Evolutionary conservation across 2,113 vertebrate genomes (phyloP), one percentile per base, ranked within the genome.

Genomic region (Salvelinus fontinalis): DNA sequence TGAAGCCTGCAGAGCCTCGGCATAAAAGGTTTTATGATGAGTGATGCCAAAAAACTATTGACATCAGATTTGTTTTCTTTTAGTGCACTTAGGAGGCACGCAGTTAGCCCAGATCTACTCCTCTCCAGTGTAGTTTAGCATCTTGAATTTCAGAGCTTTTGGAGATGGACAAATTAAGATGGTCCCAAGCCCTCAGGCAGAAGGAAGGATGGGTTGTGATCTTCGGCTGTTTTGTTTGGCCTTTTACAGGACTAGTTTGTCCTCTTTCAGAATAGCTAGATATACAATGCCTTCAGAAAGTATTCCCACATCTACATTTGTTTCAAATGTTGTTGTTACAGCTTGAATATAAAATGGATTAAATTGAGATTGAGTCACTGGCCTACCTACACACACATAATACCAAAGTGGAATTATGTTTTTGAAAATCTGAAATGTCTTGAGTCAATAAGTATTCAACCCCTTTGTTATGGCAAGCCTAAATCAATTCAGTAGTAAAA

Each of bases 11-110:
- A 75, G 54, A 73, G 34, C 65, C 59, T 2, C 27, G 16, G 39
- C 44, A 24, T 51, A 16, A 24, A 60, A 74, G 71, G 60, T 79
- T 88, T 83, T 70, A 81, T 85, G 79, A 87, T 69, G 73, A 87
- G 76, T 39, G 62, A 65, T 76, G 70, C 77, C 73, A 71, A 81
- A 79, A 80, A 67, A 80, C 71, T 70, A 81, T 75, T 75, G 75
- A 75, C 79, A 44, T 44, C 39, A 12, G 22, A 81, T 83, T 77
- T 79, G 74, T 87, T 90, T 90, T 82, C 73, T 85, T 83, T 72
- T 65, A 14, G 72, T 79, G 78, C 83, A 85, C 85, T 89, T 83
- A 75, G 75, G 69, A 70, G 22, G 34, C 83, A 79, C 31, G n/a
- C 78, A 78, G 76, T 60, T 66, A 16, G 60, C 60, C 29, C 51